Evolutionary conservation across 2,797 vertebrate species (phyloP).

Genomic region (Botia almorhae): DNA sequence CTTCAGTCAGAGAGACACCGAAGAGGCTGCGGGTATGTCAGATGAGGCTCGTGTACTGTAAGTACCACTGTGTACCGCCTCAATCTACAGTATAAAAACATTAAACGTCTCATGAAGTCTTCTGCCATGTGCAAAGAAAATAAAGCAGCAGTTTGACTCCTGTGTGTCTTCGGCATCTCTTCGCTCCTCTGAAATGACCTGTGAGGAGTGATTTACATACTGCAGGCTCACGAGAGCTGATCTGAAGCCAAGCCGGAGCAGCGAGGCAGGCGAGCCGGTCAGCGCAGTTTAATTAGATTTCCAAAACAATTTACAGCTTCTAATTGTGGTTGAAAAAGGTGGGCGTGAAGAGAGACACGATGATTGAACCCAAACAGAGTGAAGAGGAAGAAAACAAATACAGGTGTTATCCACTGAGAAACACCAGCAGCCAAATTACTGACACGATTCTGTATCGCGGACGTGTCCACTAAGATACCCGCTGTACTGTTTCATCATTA

Average conservation of each 20-base stretch:
- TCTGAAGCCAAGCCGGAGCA: constrained; percentile 33
- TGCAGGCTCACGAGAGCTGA: constrained; percentile 35
- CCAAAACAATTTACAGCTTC: constrained; percentile 78
- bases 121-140: not conserved
- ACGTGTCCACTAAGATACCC: not conserved
- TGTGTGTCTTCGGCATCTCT: constrained; percentile 7
- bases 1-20: constrained; percentile 61
- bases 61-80: too few species aligned
- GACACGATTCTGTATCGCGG: not conserved
- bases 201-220: constrained; percentile 49
- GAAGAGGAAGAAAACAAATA: constrained; percentile 20
- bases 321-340: constrained; percentile 71
- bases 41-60: not conserved
- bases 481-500: constrained; percentile 45
- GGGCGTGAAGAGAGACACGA: constrained; percentile 27
- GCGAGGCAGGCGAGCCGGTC: constrained; percentile 62
- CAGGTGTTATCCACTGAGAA: constrained; percentile 30
- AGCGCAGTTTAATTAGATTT: constrained; percentile 76
- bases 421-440: not conserved
- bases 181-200: constrained; percentile 27
- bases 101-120: constrained; percentile 42
- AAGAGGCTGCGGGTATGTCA: constrained; percentile 51
- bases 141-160: constrained; percentile 9
- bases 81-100: not conserved
- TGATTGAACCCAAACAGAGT: constrained; percentile 62